These are phyloP conservation scores for Trichopria drosophilae DNA, from an alignment of 2,888 invertebrate species.

Conservation along the genomic window DNA sequence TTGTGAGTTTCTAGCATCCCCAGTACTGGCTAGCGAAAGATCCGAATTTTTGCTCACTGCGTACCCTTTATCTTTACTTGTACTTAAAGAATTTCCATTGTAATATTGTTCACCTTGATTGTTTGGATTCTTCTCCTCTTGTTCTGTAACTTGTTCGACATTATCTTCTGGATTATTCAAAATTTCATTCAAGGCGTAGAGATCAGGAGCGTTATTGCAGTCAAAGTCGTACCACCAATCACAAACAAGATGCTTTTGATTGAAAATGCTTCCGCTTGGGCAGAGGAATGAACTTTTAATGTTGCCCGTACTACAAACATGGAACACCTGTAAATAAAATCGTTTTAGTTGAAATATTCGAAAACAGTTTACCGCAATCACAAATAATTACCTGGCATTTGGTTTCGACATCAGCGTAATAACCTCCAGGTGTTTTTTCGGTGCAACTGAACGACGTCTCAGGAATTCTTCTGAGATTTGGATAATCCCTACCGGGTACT, in stretches of 20 bases:
- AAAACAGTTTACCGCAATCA: conserved; percentile 1
- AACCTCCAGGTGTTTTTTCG: conserved; percentile 57
- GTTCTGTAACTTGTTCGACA: not conserved
- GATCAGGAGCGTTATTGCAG: conserved; percentile 50
- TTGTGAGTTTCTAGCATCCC: conserved; percentile 30
- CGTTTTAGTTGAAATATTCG: not conserved
- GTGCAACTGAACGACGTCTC: conserved; percentile 58
- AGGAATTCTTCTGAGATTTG: conserved; percentile 56
- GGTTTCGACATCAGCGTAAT: conserved; percentile 60
- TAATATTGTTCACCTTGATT: not conserved
- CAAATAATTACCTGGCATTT: conserved; percentile 57
- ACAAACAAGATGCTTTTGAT: conserved; percentile 62
- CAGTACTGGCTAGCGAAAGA: conserved; percentile 41
- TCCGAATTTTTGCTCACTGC: conserved; percentile 28
- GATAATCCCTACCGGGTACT: conserved; percentile 59
- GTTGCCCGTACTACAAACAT: conserved; percentile 59
- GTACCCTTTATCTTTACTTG: conserved; percentile 12
- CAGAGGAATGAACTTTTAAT: conserved; percentile 62
- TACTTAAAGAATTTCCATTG: not conserved
- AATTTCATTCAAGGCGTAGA: conserved; percentile 39
- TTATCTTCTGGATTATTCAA: conserved; percentile 29
- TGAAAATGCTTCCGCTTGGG: conserved; percentile 63
- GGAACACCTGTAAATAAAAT: conserved; percentile 57
- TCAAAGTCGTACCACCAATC: conserved; percentile 65
- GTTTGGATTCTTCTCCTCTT: conserved; percentile 1